Evolutionary conservation across 1,140 invertebrate genomes (phyloP), one percentile per base, ranked within the genome.

Genomic region (Neodiprion pinetum): DNA sequence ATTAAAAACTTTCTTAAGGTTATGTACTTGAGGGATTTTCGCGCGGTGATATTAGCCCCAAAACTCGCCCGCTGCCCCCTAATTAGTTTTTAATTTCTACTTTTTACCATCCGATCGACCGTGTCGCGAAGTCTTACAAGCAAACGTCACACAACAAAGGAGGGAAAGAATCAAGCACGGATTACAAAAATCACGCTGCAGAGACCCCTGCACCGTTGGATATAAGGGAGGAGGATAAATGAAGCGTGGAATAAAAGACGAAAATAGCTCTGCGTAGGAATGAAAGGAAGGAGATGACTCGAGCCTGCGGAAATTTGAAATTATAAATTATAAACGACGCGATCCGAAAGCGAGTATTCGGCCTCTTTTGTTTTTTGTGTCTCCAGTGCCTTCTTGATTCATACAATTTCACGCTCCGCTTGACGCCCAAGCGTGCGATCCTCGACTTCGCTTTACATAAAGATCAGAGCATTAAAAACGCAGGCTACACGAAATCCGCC

Each of bases 401-500:
- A 85, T 83, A 86, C 82, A 86, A 85, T 86, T 86, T 86, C 85
- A 86, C 82, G 85, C 77, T 85, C 77, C 81, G 84, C 80, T 85
- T 85, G 80, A 75, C 76, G 77, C 82, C 85, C 79, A 79, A 82
- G 80, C 49, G 74, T 69, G 78, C 70, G 76, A 77, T 80, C 81
- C 80, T 77, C 74, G 77, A 67, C 73, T 81, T 80, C 76, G 77
- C 79, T 86, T 86, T 86, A 86, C 84, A 86, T 85, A 84, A 86
- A 85, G 84, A 85, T 86, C 83, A 78, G 83, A 85, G 80, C 81
- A 85, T 86, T 86, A 86, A 86, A 85, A 86, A 85, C 79, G 83
- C 82, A 72, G 74, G 79, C 79, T 84, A 84, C 76, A 81, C 77
- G 80, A 81, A 84, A 84, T 84, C 81, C 81, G 80, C 79, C 82